Percentiles rank a stretch among this genome's conserved stretches.
Conservation (phyloP, 2,797 vertebrate species). For the Triplophysa yarkandensis region DNA sequence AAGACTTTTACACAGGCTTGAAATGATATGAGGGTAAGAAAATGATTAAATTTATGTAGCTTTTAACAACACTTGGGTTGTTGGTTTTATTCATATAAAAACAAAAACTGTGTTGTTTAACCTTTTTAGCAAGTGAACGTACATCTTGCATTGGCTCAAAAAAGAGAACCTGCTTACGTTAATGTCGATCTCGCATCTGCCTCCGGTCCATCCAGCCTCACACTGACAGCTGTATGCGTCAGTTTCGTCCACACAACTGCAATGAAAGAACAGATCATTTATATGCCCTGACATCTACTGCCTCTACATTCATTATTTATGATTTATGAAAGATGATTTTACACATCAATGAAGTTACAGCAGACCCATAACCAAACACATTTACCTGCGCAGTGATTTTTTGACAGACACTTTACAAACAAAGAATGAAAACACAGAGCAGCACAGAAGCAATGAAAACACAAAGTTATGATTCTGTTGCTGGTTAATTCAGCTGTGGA, state of each 20-base stretch:
- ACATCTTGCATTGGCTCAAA: not conserved
- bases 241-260: conserved; percentile 79
- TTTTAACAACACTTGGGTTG: no score
- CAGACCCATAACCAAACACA: conserved; percentile 7
- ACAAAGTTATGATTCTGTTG: not conserved
- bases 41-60: no score
- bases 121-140: not conserved
- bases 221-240: conserved; percentile 74
- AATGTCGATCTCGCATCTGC: conserved; percentile 80
- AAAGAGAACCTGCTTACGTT: conserved; percentile 73
- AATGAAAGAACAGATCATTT: conserved; percentile 61
- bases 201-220: conserved; percentile 78
- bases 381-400: conserved; percentile 6
- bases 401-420: conserved; percentile 4
- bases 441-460: not conserved
- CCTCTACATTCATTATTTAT: conserved; percentile 44
- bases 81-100: no score
- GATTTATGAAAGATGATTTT: conserved; percentile 52
- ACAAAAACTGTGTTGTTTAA: no score
- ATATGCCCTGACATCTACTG: conserved; percentile 36
- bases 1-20: no score
- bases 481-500: conserved; percentile 18
- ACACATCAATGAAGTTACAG: conserved; percentile 30
- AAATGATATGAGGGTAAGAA: no score
- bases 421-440: no score